Evolutionary conservation across 2,888 invertebrate genomes (phyloP).

Genomic region (Polylopha cassiicola): DNA sequence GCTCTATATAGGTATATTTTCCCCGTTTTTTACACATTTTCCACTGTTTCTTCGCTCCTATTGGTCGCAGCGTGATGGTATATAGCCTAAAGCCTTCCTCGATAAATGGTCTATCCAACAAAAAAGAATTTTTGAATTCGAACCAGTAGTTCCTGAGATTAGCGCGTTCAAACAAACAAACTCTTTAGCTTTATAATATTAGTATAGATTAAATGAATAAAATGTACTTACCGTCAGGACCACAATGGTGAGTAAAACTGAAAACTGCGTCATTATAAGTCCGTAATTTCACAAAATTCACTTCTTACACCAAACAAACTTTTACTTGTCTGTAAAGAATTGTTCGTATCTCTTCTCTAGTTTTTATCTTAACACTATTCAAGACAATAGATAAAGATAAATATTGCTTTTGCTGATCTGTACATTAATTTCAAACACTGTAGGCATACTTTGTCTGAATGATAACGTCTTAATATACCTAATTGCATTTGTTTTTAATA

Average conservation of each 20-base stretch:
- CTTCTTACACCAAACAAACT: slow-evolving; percentile 59
- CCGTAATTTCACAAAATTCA: slow-evolving; percentile 34
- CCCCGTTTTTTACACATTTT: no score
- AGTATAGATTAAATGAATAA: slow-evolving; percentile 6
- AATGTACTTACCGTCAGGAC: slow-evolving; percentile 48
- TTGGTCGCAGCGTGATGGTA: no score
- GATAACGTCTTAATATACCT: slow-evolving; percentile 36
- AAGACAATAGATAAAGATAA: slow-evolving; percentile 19
- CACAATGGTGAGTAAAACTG: slow-evolving; percentile 33
- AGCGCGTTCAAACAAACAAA: no score
- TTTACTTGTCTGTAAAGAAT: slow-evolving; percentile 57
- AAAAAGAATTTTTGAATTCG: no score
- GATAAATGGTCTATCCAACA: no score
- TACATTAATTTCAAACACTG: slow-evolving; percentile 15
- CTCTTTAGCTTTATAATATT: no score
- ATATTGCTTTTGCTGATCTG: slow-evolving; percentile 30
- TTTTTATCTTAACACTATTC: slow-evolving; percentile 30
- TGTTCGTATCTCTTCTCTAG: slow-evolving; percentile 34
- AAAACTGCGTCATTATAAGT: slow-evolving; percentile 45
- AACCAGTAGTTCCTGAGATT: no score
- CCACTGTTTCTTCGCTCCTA: no score
- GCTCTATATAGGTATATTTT: no score
- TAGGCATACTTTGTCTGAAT: slow-evolving; percentile 31
- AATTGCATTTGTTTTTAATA: slow-evolving; percentile 29
- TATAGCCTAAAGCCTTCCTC: no score